A percentile compares a stretch with the other conserved stretches of the same genome.
These are phyloP conservation scores for Drosophila nigromelanica DNA, from an alignment of 1,140 invertebrate genomes.

Conservation along the genomic window DNA sequence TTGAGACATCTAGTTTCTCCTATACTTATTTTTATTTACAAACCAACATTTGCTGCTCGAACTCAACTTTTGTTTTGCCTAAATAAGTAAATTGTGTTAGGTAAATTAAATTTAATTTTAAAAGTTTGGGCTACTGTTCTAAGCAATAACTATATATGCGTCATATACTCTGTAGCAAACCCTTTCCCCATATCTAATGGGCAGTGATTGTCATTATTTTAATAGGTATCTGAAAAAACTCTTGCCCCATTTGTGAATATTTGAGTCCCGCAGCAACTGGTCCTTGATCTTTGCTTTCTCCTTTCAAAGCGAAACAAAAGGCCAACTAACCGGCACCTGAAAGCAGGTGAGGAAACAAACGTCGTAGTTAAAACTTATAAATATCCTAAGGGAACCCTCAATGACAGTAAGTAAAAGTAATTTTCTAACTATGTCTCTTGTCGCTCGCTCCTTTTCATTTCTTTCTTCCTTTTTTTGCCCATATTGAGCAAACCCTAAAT, in stretches of 20 bases:
- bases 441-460: slow-evolving; percentile 2
- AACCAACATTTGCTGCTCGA: no score
- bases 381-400: slow-evolving; percentile 58
- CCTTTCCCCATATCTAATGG: no score
- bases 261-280: slow-evolving; percentile 12
- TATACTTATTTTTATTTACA: no score
- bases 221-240: slow-evolving; percentile 3
- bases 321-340: slow-evolving; percentile 51
- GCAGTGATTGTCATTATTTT: slow-evolving; percentile 21
- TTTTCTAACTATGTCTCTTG: slow-evolving; percentile 64
- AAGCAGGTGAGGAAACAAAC: slow-evolving; percentile 6
- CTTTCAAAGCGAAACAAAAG: slow-evolving; percentile 51
- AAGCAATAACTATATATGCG: no score
- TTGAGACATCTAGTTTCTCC: no score
- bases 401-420: slow-evolving; percentile 74
- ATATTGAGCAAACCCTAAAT: slow-evolving; percentile 18
- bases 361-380: slow-evolving; percentile 48
- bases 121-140: no score
- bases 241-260: slow-evolving; percentile 29
- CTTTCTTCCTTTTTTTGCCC: slow-evolving; percentile 13
- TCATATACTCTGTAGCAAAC: no score
- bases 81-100: no score
- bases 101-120: no score
- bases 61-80: no score
- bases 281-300: slow-evolving; percentile 53